phyloP scores from a whole-genome alignment of 1,140 invertebrate species.

The Drosophila busckii region DNA sequence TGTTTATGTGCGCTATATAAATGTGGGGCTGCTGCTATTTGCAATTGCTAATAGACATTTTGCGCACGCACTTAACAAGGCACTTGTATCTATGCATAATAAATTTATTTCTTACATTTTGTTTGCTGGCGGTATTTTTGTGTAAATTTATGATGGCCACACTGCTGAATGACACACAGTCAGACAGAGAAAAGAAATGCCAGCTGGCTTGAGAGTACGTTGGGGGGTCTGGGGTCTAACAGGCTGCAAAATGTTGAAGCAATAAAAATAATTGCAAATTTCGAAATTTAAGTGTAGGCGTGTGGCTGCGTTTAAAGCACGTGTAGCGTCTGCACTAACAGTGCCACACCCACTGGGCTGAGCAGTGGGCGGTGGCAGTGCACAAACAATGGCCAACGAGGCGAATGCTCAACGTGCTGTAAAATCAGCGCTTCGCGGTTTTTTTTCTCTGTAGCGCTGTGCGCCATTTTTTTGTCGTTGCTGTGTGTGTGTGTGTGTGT shows the following conservation, averaged over 20 bases:
- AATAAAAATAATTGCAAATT: constrained; percentile 77
- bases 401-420: constrained; percentile 65
- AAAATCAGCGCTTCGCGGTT: constrained; percentile 65
- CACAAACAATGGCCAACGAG: constrained; percentile 62
- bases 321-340: constrained; percentile 9
- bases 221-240: too few species aligned
- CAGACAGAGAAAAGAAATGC: too few species aligned
- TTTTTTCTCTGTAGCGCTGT: constrained; percentile 31
- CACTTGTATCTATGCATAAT: constrained; percentile 40
- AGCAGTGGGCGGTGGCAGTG: constrained; percentile 6
- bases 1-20: too few species aligned
- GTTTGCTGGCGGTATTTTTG: constrained; percentile 1
- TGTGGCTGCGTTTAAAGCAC: constrained; percentile 56
- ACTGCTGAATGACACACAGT: too few species aligned
- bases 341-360: background rate
- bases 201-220: too few species aligned
- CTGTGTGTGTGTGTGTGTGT: constrained; percentile 12
- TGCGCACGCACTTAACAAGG: constrained; percentile 40
- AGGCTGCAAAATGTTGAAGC: constrained; percentile 60
- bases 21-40: too few species aligned
- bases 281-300: constrained; percentile 72
- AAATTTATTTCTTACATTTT: constrained; percentile 18
- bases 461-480: constrained; percentile 27
- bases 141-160: constrained; percentile 62
- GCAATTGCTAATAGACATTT: constrained; percentile 3